Evolutionary conservation across 2,113 vertebrate species (phyloP), one percentile per base, ranked within the genome.

Genomic region (Psittacara wagleri): DNA sequence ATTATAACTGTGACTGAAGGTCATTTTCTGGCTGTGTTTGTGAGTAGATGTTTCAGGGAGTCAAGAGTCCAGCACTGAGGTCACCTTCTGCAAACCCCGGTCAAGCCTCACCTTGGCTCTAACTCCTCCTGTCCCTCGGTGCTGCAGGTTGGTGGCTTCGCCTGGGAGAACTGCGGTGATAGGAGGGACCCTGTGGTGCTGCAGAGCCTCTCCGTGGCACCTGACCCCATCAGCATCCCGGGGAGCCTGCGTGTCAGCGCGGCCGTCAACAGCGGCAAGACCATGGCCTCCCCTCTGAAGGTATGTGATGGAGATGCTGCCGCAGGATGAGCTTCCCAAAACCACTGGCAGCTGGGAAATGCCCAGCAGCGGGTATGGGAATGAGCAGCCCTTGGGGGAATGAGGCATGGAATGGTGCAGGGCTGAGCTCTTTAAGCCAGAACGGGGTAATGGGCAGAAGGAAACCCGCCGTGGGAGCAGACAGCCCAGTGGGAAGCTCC

Each of bases 151-250:
- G 39, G 91, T 73, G 92, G 69, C 82, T 98, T 98, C 92, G 90
- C 95, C 48, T 98, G 98, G 98, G 91, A 97, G 59, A 97, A 98
- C 92, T 98, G 98, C 3, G 97, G 97, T 31, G 91, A 86, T 5
- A 90, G 72, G 35, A 97, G 29, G 6, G 97, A 98, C 28, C 98
- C 98, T 0, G 97, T 96, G 4, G 68, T 97, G 70, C 82, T 98
- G 87, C 92, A 96, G 72, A 98, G 96, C 87, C 97, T 98, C 62
- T 97, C 93, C 0, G 33, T 98, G 85, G 82, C 91, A 3, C 98
- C 98, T 0, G 97, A 98, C 86, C 98, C 98, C 33, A 92, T 98
- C 68, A 41, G 17, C 14, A 64, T 98, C 61, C 98, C 98, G 0
- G 98, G 98, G 39, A 95, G 96, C 3, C 35, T 98, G 73, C 96